Evolutionary conservation across 2,113 vertebrate species (phyloP), one percentile per base, ranked within the genome.

Genomic region (Dendrocopos noguchii): DNA sequence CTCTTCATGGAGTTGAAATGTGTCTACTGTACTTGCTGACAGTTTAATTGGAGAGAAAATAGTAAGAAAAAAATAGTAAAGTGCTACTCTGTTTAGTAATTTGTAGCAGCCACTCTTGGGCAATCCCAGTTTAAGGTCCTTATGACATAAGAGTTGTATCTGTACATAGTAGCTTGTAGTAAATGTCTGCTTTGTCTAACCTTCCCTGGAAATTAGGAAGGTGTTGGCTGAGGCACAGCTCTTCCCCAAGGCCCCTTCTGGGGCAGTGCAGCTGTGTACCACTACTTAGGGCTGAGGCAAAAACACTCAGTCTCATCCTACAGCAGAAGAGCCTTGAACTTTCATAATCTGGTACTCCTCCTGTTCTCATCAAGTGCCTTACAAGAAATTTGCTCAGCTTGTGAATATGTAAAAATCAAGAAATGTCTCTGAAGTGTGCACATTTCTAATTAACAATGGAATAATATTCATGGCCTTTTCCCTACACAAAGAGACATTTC

Each of bases 221-320:
- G 57, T 3, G 0, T 34, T 52, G 20, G 8, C 67, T 19, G 61
- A 55, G 42, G 3, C 3, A 0, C 61, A 72, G 39, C 33, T 34
- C 65, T 36, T 39, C 64, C 56, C 42, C 33, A n/a, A 15, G 44
- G 27, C 56, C 89, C 21, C 33, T 81, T 7, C 59, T 53, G 36
- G 39, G n/a, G 36, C 56, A 42, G 18, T 0, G 1, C 17, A 66
- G 46, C 63, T 65, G 29, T 39, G 11, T 42, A 16, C 14, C 15
- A 31, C 22, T 29, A n/a, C 39, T 72, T 16, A 8, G n/a, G 36
- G 47, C 74, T 79, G 53, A 72, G 70, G 31, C 70, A 80, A 74
- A 77, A 83, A 5, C 19, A 14, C 20, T 91, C 25, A 15, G 22
- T 29, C 53, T 57, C 8, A 7, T 46, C 47, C 57, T 65, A 46